Evolutionary conservation across 2,113 vertebrate genomes (phyloP), one percentile per base, ranked within the genome.

Genomic region (Typhlomys cinereus): DNA sequence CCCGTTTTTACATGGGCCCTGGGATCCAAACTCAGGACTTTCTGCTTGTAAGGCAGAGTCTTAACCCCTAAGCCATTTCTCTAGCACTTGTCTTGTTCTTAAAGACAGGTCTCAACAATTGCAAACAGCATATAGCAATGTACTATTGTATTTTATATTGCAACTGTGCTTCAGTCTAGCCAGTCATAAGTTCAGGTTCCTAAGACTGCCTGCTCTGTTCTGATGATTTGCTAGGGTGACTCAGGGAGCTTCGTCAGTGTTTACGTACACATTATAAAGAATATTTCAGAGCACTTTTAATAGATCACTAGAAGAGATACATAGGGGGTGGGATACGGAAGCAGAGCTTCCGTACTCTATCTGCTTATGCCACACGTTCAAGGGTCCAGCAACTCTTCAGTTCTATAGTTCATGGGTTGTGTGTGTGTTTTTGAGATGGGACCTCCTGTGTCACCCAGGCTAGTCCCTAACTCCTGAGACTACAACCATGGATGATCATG

Each of bases 261-360:
- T 20, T 50, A 39, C 54, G 17, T n/a, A 31, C 21, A 54, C 20
- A 20, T 57, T 46, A 80, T 73, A 23, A 23, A 67, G 25, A 27
- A 67, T 1, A 46, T 64, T 78, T 23, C 25, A 15, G n/a, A 85
- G 13, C 31, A 48, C 17, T 5, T 4, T 27, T 13, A 69, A 70
- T 25, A 27, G 12, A 1, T 27, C 34, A 10, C 25, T 48, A 27
- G 71, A 59, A 48, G 20, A 69, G 31, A 59, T 62, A 5, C 2
- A 27, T 2, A 2, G 23, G 8, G 2, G 2, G 2, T 7, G 23
- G 17, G n/a, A 18, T 27, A 17, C 4, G 57, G 27, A 15, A 17
- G 36, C 4, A 13, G 2, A 46, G 23, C 57, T 18, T 46, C 57
- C 46, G 2, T 34, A 20, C n/a, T 18, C 3, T 46, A 21, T 34